Conservation (phyloP, 2,113 vertebrate species). For the Otus sunia region DNA sequence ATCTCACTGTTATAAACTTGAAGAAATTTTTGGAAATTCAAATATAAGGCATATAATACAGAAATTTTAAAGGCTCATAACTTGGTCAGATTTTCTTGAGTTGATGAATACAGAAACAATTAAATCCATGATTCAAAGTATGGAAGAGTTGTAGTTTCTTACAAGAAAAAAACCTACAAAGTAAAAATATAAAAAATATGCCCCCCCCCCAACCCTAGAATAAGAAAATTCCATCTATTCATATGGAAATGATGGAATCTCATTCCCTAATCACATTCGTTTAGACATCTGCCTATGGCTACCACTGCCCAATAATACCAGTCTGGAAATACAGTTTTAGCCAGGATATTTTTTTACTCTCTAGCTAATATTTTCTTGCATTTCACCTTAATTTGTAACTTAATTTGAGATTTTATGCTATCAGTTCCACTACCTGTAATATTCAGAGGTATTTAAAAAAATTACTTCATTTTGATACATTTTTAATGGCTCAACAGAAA, state of each 20-base stretch:
- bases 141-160: background rate
- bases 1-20: background rate
- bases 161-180: background rate
- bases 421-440: background rate
- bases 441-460: background rate
- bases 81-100: background rate
- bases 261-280: rapidly evolving
- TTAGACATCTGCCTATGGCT: background rate
- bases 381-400: background rate
- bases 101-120: background rate
- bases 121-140: background rate
- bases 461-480: background rate
- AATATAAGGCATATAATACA: background rate
- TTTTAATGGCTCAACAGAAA: background rate
- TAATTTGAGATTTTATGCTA: background rate
- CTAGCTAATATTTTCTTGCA: background rate
- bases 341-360: background rate
- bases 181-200: background rate
- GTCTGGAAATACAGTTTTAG: background rate
- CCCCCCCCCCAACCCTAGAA: rapidly evolving
- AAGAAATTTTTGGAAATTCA: background rate
- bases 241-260: background rate
- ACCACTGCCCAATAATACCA: background rate
- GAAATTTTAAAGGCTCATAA: background rate
- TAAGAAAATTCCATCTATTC: background rate